Evolutionary conservation across 1,140 invertebrate species (phyloP).

Genomic region (Steinernema khuongi): DNA sequence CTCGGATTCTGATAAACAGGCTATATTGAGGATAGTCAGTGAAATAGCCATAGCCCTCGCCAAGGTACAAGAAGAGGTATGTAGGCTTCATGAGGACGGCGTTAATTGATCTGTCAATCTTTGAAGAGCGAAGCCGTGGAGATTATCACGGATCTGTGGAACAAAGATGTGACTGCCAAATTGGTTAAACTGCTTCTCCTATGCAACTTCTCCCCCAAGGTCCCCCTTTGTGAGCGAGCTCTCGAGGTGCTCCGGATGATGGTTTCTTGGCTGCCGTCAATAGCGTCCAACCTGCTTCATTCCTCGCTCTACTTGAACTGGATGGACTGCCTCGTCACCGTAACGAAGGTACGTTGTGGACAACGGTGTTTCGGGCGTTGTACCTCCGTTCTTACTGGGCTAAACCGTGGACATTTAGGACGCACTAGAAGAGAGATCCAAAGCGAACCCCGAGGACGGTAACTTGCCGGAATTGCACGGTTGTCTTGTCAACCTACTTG

Average conservation of each 20-base stretch:
- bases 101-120: not conserved
- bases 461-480: not conserved
- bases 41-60: not conserved
- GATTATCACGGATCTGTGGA: not conserved
- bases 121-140: not conserved
- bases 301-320: not conserved
- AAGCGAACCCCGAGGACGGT: not conserved
- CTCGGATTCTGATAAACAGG: not conserved
- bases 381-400: too few species aligned
- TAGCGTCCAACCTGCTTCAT: not conserved
- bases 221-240: not conserved
- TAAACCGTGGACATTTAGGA: too few species aligned
- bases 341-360: not conserved
- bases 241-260: not conserved
- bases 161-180: not conserved
- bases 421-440: not conserved
- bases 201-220: not conserved
- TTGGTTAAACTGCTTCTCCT: not conserved
- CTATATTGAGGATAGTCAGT: not conserved
- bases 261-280: not conserved
- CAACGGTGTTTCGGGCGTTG: too few species aligned
- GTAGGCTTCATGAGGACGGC: not conserved
- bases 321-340: not conserved
- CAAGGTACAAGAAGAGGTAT: not conserved
- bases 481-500: not conserved